Base-by-base conservation (phyloP, 2,797 vertebrate species). In the Sardinella longiceps region DNA sequence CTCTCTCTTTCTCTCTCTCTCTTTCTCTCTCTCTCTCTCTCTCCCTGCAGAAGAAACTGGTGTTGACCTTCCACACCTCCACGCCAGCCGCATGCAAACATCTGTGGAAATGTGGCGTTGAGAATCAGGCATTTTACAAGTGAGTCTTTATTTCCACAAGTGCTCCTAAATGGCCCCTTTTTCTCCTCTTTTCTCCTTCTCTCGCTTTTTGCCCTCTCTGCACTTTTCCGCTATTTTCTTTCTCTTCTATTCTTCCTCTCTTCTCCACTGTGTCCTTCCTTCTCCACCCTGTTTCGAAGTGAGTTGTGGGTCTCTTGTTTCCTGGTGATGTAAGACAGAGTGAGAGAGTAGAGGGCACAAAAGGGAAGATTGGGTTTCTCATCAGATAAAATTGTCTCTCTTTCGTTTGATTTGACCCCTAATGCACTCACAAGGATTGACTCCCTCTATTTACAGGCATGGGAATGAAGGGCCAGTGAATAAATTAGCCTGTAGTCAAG, bases 81-180 rank as follows among this genome's bases (percentile, higher is more conserved):
- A 99, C 98, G 90, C 98, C 98, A 92, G 98, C 97, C 90, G 98
- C 98, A 84, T 99, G 98, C 92, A 99, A 99, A 90, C 98, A 99
- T 91, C 96, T 99, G 88, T 99, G 98, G 98, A 99, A 99, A 91
- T 99, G 98, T 84, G 98, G 97, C 1, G 98, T 98, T 90, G 98
- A 99, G 94, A 99, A 99, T 92, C 98, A 99, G 90, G 97, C 98
- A 86, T 99, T 99, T 95, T 99, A 99, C 95, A 99, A 99, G 98
- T 99, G 94, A 89, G 98, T 94, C 81, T 80, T 70, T 74, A 10
- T 33, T 43, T 28, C 12, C 28, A 18, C 18, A 15, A 15, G 28
- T 30, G 63, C 30, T 15, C 12, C 25, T 12, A 58, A 7, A 30
- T 11, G 5, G 28, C 11, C 63, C 12, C 9, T 37, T 33, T 1